A percentile compares a stretch with the other conserved stretches of the same genome.
Conservation (phyloP, 2,888 invertebrate genomes). For the Lordiphosa andalusiaca region DNA sequence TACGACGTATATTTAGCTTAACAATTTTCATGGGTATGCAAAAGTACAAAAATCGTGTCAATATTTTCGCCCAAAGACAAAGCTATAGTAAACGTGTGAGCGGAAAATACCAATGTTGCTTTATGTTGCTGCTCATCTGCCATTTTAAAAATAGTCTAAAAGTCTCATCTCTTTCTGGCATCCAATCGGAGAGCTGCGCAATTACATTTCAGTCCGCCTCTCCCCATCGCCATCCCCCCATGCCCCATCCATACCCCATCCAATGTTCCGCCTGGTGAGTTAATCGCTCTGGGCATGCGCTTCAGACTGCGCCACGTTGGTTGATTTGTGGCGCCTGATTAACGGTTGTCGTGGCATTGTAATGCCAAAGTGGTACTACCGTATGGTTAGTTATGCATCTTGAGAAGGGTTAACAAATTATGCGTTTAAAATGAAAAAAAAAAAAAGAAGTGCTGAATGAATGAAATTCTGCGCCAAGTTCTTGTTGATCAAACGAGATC, state of each 20-base stretch:
- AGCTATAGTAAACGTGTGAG: slow-evolving; percentile 28
- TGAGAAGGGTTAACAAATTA: too few relatives aligned
- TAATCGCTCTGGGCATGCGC: slow-evolving; percentile 16
- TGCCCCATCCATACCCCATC: too few relatives aligned
- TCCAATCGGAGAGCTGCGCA: slow-evolving; percentile 45
- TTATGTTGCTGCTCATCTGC: slow-evolving; percentile 6
- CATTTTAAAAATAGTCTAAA: slow-evolving; percentile 44
- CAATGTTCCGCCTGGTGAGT: background rate
- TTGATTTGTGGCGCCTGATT: slow-evolving; percentile 68
- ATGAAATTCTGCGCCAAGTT: too few relatives aligned
- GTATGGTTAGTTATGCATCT: too few relatives aligned
- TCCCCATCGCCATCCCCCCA: background rate
- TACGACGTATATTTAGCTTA: slow-evolving; percentile 54
- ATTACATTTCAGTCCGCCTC: slow-evolving; percentile 5
- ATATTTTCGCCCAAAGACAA: slow-evolving; percentile 59
- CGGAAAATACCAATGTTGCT: slow-evolving; percentile 40
- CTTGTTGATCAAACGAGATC: too few relatives aligned
- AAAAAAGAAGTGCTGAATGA: too few relatives aligned
- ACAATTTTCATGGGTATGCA: slow-evolving; percentile 57
- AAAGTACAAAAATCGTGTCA: slow-evolving; percentile 55
- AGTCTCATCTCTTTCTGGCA: background rate
- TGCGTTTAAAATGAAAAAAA: too few relatives aligned
- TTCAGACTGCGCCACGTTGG: slow-evolving; percentile 11
- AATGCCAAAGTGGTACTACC: background rate
- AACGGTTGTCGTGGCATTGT: slow-evolving; percentile 58